Conservation (phyloP, 2,113 vertebrate genomes). For the Mirounga angustirostris region DNA sequence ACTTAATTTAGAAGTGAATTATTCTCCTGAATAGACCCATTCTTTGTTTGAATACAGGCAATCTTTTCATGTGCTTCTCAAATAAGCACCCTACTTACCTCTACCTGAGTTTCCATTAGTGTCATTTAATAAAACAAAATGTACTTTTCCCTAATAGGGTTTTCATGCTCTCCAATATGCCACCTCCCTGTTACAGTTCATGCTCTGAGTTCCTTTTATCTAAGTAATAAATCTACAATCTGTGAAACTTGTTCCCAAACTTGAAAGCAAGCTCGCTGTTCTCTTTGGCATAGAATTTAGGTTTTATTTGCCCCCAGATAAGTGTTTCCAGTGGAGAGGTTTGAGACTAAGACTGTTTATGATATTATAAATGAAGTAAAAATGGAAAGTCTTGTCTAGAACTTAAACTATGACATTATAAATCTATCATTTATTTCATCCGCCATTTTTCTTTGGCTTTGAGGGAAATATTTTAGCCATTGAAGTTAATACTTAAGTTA, state of each 20-base stretch:
- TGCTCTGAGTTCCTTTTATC: constrained; percentile 72
- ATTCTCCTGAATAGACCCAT: constrained; percentile 75
- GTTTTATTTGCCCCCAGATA: constrained; percentile 71
- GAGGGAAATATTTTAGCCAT: constrained; percentile 18
- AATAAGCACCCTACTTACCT: constrained; percentile 58
- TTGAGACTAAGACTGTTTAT: constrained; percentile 67
- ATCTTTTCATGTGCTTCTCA: constrained; percentile 73
- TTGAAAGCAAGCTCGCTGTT: constrained; percentile 70
- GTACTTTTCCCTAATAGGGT: constrained; percentile 71
- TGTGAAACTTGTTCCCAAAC: constrained; percentile 64
- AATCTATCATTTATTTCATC: constrained; percentile 58
- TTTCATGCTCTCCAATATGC: constrained; percentile 38
- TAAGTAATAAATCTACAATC: constrained; percentile 72
- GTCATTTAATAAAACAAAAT: constrained; percentile 75
- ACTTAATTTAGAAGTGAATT: constrained; percentile 78
- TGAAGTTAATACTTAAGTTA: constrained; percentile 10
- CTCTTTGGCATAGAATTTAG: constrained; percentile 71
- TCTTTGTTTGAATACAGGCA: constrained; percentile 78
- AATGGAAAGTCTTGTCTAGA: constrained; percentile 67
- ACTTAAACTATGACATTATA: constrained; percentile 52
- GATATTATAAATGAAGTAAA: constrained; percentile 71
- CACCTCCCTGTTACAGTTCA: constrained; percentile 43
- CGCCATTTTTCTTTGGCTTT: constrained; percentile 47
- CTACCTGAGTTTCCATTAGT: constrained; percentile 74
- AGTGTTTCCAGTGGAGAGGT: constrained; percentile 71